Percentiles rank a stretch among this genome's conserved stretches.
Evolutionary conservation across 1,140 invertebrate genomes (phyloP).

Genomic region (Galleria mellonella): DNA sequence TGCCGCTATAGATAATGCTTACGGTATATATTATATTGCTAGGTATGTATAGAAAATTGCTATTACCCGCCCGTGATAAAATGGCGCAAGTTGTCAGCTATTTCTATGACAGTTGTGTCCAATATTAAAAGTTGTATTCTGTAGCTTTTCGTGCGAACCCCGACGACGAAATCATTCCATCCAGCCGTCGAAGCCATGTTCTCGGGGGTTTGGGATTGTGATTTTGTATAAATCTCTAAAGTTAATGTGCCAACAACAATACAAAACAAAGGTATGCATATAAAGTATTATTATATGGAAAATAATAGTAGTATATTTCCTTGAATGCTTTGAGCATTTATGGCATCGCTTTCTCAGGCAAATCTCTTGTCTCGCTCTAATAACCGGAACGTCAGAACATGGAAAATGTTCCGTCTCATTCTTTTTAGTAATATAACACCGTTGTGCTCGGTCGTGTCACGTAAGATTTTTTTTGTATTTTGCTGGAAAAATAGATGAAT

Average conservation of each 20-base stretch:
- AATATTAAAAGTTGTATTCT: constrained; percentile 39
- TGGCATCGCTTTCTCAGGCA: constrained; percentile 71
- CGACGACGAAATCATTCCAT: constrained; percentile 73
- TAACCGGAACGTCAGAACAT: constrained; percentile 50
- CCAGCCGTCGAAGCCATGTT: constrained; percentile 71
- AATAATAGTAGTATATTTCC: constrained; percentile 14
- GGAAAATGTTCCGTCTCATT: constrained; percentile 60
- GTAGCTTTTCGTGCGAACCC: constrained; percentile 67
- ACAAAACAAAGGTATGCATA: constrained; percentile 61
- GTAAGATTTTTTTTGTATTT: constrained; percentile 70
- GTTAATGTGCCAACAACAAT: constrained; percentile 65
- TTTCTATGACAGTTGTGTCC: constrained; percentile 25
- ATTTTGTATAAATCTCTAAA: constrained; percentile 65
- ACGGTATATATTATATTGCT: constrained; percentile 23
- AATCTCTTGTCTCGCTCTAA: constrained; percentile 60
- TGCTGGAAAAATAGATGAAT: constrained; percentile 48
- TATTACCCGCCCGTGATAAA: constrained; percentile 51
- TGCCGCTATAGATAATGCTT: constrained; percentile 22
- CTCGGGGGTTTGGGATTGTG: constrained; percentile 69
- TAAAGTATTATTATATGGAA: constrained; percentile 27
- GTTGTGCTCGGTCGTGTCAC: constrained; percentile 73
- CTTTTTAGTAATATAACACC: constrained; percentile 72
- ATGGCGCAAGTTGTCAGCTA: constrained; percentile 19
- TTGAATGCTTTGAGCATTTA: constrained; percentile 59
- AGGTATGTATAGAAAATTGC: constrained; percentile 48